Conservation (phyloP, 37 sponge, comb jelly and placozoan genomes). For the Crambe crambe region DNA sequence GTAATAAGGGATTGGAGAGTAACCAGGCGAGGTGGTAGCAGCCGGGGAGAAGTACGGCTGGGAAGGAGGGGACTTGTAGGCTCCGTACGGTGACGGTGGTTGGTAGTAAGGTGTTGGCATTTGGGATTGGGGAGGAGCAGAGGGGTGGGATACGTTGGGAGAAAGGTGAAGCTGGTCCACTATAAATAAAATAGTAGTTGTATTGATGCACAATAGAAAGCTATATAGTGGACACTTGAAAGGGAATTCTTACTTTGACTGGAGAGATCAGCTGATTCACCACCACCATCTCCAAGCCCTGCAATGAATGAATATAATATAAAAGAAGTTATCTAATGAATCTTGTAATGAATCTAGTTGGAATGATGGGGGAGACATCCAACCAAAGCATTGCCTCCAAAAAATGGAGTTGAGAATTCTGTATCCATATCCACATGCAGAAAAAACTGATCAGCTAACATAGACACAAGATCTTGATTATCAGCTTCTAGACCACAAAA, state of each 20-base stretch:
- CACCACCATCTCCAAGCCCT: background rate
- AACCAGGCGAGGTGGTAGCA: too few species aligned
- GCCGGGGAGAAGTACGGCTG: slow-evolving; percentile 4
- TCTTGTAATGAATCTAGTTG: too few species aligned
- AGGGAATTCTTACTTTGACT: slow-evolving; percentile 6
- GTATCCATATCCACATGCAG: too few species aligned
- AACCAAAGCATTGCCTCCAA: background rate
- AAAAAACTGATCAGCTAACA: too few species aligned
- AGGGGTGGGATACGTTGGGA: slow-evolving; percentile 9
- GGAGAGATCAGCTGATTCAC: background rate
- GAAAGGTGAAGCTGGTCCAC: slow-evolving; percentile 22
- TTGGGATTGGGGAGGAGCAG: slow-evolving; percentile 2
- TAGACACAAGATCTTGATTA: too few species aligned
- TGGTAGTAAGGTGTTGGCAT: background rate
- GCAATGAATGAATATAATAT: too few species aligned
- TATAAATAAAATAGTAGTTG: background rate
- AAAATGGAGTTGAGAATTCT: background rate
- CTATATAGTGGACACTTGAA: background rate
- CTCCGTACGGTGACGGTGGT: background rate
- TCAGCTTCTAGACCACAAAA: background rate
- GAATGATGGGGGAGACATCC: too few species aligned
- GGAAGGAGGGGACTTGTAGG: background rate
- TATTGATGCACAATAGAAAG: background rate
- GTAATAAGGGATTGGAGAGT: background rate
- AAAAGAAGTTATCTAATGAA: too few species aligned